Evolutionary conservation across 2,888 invertebrate species (phyloP), one percentile per base, ranked within the genome.

Genomic region (Amphimallon solstitiale): DNA sequence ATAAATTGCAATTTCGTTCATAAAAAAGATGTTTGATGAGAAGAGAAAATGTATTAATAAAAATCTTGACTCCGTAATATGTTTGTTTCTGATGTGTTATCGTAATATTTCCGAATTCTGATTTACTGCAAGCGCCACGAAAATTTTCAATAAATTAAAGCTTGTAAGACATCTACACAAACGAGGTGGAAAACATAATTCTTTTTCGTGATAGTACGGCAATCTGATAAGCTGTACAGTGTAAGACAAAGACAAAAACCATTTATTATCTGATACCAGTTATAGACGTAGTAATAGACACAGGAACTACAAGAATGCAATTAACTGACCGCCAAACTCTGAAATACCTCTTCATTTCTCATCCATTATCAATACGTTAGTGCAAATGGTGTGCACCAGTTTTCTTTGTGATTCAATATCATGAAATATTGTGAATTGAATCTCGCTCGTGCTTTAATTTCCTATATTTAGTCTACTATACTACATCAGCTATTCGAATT

Each of bases 341-440:
- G 73, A 77, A 77, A 78, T 79, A 78, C 76, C 76, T 76, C 73
- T 76, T 77, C 79, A 79, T 80, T 76, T 76, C 72, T 79, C 80
- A 80, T 79, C 80, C 79, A 81, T 80, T 80, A 78, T 74, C 78
- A 76, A 80, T 80, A 80, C 80, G 79, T 81, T 81, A 80, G 77
- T 79, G 79, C 77, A 80, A 81, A 81, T 81, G 81, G 80, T 71
- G 78, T 75, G 81, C 72, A 79, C 77, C 72, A 77, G 77, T 76
- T 78, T 77, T 62, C 56, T 37, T 19, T 19, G 38, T 48, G 74
- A 76, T 76, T 74, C 76, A 76, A 75, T 79, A 77, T 78, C 76
- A 74, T 76, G 73, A 79, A 77, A 79, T 78, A 78, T 78, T 73
- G 77, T 74, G 75, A 75, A 78, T 77, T 77, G 77, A 78, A 78